These are phyloP conservation scores for Salvelinus alpinus DNA, from an alignment of 2,113 vertebrate genomes.

Conservation along the genomic window DNA sequence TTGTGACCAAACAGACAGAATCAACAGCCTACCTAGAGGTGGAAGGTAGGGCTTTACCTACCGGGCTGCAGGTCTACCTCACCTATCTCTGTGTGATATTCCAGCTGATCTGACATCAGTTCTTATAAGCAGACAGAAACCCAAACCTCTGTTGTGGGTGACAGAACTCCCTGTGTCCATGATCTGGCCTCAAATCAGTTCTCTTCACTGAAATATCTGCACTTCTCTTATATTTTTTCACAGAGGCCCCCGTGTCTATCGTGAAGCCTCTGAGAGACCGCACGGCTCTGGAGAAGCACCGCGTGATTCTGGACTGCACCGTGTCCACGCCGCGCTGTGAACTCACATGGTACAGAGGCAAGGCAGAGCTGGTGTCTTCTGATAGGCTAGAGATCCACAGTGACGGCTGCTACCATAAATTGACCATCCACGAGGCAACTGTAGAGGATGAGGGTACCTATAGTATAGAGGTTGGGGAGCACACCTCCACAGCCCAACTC, in stretches of 20 bases:
- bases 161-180: neutral
- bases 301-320: constrained; percentile 89
- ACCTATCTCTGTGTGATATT: no score
- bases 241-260: constrained; percentile 87
- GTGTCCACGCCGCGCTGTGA: constrained; percentile 79
- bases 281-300: constrained; percentile 84
- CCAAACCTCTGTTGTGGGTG: neutral
- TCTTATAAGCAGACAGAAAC: neutral
- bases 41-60: constrained; percentile 74
- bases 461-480: constrained; percentile 81
- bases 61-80: neutral
- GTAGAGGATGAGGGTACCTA: constrained; percentile 87
- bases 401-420: constrained; percentile 84
- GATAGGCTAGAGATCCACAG: constrained; percentile 83
- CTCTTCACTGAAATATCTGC: neutral
- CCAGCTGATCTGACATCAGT: no score
- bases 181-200: neutral
- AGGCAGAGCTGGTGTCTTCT: constrained; percentile 74
- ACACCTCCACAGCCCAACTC: constrained; percentile 80
- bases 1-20: constrained; percentile 73
- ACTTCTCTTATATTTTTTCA: neutral
- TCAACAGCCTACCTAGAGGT: constrained; percentile 81
- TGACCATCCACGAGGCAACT: constrained; percentile 82
- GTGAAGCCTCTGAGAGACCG: constrained; percentile 88
- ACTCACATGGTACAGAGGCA: constrained; percentile 82